Percentiles rank a stretch among this genome's conserved stretches.
Conservation (phyloP, 2,888 invertebrate species). For the Stramonita haemastoma region DNA sequence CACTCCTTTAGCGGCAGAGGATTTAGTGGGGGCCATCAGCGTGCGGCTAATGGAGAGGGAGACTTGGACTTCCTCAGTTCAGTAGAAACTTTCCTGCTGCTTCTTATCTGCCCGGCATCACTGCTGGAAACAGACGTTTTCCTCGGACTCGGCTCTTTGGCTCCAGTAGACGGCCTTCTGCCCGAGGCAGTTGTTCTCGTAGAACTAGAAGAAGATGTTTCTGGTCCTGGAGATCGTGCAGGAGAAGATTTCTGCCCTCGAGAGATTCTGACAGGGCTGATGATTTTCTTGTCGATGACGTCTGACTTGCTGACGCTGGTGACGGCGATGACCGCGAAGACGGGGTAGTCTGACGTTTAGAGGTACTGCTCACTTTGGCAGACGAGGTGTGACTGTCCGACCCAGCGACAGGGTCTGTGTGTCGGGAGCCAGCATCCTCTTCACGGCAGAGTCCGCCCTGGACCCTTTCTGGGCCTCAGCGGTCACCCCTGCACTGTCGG, state of each 20-base stretch:
- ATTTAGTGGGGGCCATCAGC: conserved; percentile 26
- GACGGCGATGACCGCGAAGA: conserved; percentile 17
- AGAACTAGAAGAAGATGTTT: neutral
- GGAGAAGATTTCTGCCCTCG: neutral
- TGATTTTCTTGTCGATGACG: neutral
- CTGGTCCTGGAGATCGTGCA: neutral
- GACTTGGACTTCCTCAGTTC: conserved; percentile 19
- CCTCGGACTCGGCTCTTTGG: conserved; percentile 12
- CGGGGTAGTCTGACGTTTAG: neutral
- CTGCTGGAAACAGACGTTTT: neutral
- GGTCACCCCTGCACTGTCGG: neutral
- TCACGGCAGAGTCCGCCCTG: neutral
- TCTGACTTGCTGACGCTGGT: neutral
- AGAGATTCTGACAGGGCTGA: conserved; percentile 15
- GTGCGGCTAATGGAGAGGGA: neutral
- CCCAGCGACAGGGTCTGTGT: neutral
- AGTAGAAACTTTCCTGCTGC: neutral
- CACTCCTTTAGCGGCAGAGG: conserved; percentile 32
- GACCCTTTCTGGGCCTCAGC: neutral
- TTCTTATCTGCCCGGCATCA: neutral
- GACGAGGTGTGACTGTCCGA: neutral
- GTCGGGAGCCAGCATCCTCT: neutral
- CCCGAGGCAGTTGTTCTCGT: neutral
- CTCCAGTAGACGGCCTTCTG: neutral
- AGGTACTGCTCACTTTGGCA: neutral